Conservation (phyloP, 2,113 vertebrate genomes). For the Erythrocercus mccallii region DNA sequence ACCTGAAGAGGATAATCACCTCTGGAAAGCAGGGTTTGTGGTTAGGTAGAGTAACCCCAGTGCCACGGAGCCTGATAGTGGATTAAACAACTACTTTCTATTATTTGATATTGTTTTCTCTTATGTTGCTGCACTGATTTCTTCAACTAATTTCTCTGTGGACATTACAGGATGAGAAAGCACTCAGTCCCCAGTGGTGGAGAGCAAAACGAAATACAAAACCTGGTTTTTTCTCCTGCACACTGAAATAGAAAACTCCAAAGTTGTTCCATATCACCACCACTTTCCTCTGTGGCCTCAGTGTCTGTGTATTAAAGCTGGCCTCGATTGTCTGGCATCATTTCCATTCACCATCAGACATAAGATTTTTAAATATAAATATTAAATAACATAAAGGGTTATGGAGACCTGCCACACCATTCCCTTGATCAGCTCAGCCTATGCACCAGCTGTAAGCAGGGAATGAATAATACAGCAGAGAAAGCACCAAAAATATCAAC, state of each 20-base stretch:
- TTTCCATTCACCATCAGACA: background rate
- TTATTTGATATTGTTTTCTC: background rate
- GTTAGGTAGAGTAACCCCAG: background rate
- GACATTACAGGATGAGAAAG: background rate
- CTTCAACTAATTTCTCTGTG: background rate
- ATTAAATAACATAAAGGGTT: background rate
- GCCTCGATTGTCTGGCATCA: background rate
- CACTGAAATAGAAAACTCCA: background rate
- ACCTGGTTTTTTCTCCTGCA: background rate
- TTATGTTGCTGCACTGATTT: background rate
- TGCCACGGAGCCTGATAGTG: background rate
- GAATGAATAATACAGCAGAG: background rate
- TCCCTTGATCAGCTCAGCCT: background rate
- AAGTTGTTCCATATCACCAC: background rate
- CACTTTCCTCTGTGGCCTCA: background rate
- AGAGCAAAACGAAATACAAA: background rate
- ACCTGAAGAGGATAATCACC: background rate
- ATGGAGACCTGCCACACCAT: background rate
- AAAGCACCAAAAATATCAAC: background rate
- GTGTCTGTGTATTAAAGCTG: rapidly evolving
- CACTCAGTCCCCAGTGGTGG: background rate
- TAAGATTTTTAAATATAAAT: background rate
- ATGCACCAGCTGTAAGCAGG: background rate
- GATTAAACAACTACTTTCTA: background rate
- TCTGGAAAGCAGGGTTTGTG: background rate